Evolutionary conservation across 2,888 invertebrate genomes (phyloP), one percentile per base, ranked within the genome.

Genomic region (Apodemia zela): DNA sequence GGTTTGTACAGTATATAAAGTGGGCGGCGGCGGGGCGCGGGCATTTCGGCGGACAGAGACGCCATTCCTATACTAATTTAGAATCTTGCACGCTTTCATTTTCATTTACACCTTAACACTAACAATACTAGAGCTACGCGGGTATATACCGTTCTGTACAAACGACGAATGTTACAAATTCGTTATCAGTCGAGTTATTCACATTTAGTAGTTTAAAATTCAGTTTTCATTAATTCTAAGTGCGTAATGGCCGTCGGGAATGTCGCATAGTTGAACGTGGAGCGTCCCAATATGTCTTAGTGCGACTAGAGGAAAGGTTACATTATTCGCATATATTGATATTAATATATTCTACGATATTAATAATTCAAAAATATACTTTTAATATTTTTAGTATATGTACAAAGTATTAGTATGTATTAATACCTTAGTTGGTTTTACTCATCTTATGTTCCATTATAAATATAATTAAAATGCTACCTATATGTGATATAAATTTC

Each of bases 41-140:
- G 54, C 4, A 64, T 35, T 21, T 57, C 58, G 63, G 78, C 79
- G 77, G 72, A 25, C 76, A 69, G 73, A 10, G 57, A 18, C 82
- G 81, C 73, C 82, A 82, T 38, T 80, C 76, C 83, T 87, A 84
- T 70, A 67, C 65, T 87, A 87, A 84, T 89, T 89, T 88, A 88
- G 88, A 88, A 88, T 88, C 66, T 85, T 80, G 81, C 85, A 88
- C 88, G 85, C 86, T 86, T 85, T 70, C 70, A 72, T 45, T 75
- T 73, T 68, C 71, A 47, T 73, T 77, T 79, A 79, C 65, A 60
- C 60, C 18, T 57, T 60, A 64, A n/a, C 3, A 58, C 57, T 59
- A 45, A 38, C 49, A 11, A 59, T 33, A 59, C 58, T 57, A 54
- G 15, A 13, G 15, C 51, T 21, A 29, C 33, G 21, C 51, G 51